These are phyloP conservation scores for Zaprionus kolodkinae DNA, from an alignment of 1,140 invertebrate species.

Conservation along the genomic window DNA sequence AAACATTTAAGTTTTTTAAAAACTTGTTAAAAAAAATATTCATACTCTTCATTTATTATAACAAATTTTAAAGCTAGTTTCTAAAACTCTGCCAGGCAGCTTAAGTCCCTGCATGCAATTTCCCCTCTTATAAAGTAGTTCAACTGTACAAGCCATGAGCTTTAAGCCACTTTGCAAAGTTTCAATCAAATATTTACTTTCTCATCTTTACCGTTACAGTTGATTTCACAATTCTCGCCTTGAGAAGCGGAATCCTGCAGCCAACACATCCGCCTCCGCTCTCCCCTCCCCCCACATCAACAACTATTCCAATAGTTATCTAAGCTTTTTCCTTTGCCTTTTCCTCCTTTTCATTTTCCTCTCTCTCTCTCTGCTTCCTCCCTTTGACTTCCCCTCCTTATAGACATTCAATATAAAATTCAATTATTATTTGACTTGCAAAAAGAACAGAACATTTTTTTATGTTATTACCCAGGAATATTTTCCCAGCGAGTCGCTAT, in stretches of 20 bases:
- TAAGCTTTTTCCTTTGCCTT: slow-evolving; percentile 15
- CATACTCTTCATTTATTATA: background rate
- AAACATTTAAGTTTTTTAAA: too few relatives aligned
- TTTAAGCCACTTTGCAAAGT: slow-evolving; percentile 13
- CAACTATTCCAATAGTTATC: slow-evolving; percentile 39
- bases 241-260: background rate
- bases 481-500: background rate
- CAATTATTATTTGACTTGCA: slow-evolving; percentile 60
- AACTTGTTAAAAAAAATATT: too few relatives aligned
- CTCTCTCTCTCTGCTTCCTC: slow-evolving; percentile 2
- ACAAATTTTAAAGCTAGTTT: background rate
- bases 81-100: background rate
- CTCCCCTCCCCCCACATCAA: too few relatives aligned
- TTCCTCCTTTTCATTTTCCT: background rate
- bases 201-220: slow-evolving; percentile 28
- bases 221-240: slow-evolving; percentile 30
- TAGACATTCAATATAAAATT: slow-evolving; percentile 57
- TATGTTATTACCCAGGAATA: slow-evolving; percentile 2
- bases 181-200: slow-evolving; percentile 43
- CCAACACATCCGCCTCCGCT: background rate
- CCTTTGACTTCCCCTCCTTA: background rate
- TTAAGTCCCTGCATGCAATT: background rate
- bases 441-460: slow-evolving; percentile 30
- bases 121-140: background rate
- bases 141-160: background rate